phyloP scores from a whole-genome alignment of 53 echinoderm and acorn worm species.

The Henricia sp. region DNA sequence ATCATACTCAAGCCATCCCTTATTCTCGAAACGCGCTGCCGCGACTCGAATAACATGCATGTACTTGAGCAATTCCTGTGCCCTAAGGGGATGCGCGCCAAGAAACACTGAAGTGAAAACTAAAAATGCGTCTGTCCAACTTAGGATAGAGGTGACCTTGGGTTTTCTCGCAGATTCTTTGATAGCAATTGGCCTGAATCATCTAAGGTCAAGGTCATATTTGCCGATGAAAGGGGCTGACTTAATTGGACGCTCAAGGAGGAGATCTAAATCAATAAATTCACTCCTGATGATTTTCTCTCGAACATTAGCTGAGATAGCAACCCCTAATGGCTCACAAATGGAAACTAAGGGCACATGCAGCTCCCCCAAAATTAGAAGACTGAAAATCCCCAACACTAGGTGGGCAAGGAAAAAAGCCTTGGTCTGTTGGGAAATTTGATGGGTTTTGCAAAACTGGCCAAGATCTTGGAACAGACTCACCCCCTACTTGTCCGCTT shows the following conservation, averaged over 20 bases:
- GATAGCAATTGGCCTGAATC: neutral
- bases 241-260: neutral
- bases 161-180: neutral
- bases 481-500: no score
- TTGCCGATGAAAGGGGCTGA: neutral
- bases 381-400: no score
- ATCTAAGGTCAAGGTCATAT: neutral
- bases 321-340: conserved; percentile 5
- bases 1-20: conserved; percentile 55
- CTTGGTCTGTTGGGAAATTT: no score
- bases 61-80: conserved; percentile 61
- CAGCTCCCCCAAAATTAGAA: no score
- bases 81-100: conserved; percentile 33
- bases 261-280: neutral
- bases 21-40: conserved; percentile 24
- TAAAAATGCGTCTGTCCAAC: conserved; percentile 57
- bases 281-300: neutral
- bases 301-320: neutral
- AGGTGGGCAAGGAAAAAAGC: no score
- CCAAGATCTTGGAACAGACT: no score
- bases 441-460: no score
- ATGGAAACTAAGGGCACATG: neutral
- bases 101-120: conserved; percentile 39
- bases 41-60: conserved; percentile 40
- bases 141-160: conserved; percentile 15